Base-by-base conservation (phyloP, 2,888 invertebrate genomes). In the Periphyllus acericola region DNA sequence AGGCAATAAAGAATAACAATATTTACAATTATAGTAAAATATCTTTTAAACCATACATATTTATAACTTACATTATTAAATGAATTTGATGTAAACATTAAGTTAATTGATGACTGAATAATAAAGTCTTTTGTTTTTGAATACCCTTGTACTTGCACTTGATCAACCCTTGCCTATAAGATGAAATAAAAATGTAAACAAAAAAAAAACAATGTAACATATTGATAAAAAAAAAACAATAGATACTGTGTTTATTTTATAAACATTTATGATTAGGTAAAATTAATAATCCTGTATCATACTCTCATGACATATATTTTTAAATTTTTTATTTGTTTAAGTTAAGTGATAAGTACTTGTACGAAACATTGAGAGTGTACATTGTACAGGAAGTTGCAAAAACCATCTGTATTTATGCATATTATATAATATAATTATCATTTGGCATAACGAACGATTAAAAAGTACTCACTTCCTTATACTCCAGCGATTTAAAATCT, bases 101-200 rank as follows among this genome's bases (percentile, higher is more conserved):
- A 34, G 87, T 94, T 93, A 0, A 98, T 95, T 52, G 96, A 95
- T 90, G 94, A 94, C 90, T 94, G 93, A 68, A 98, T 93, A 90
- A 98, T 94, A 91, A 98, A 98, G 91, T 98, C 96, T 92, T 97
- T 96, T 1, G 98, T 98, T 89, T 98, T 93, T 71, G 92, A 93
- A 34, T 98, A 92, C 0, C 98, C 98, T 91, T 96, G 96, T 79
- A 99, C 94, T 90, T 96, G 94, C 46, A 99, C 94, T 90, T 94
- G 94, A 91, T 97, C 97, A 4, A 98, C 97, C 85, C 96, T 93
- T 0, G 96, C 97, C 85, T 86, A 6, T 72, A 79, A 84, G 34
- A 34, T 34, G 21, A 71, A 29, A 72, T 17, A 32, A 17, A 72
- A 46, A 14, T 46, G 32, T 34, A 72, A 72, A 72, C n/a, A 72